phyloP scores from a whole-genome alignment of 2,113 vertebrate species.

The Cyanoramphus novaezelandiae region DNA sequence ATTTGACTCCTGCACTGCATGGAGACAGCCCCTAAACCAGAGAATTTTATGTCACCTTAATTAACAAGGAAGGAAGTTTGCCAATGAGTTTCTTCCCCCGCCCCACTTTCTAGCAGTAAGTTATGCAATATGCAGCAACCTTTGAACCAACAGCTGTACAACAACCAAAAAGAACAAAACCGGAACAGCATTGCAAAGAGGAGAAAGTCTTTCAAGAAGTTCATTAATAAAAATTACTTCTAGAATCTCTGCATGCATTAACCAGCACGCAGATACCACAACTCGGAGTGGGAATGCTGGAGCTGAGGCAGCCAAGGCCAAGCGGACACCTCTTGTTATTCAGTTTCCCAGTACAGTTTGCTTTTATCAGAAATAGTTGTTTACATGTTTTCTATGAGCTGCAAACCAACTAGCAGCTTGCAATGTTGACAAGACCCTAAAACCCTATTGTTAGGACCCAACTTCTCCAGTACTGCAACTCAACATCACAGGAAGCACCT shows the following conservation, averaged over 20 bases:
- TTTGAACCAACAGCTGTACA: constrained; percentile 42
- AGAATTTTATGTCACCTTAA: neutral
- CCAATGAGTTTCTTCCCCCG: neutral
- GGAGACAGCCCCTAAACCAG: neutral
- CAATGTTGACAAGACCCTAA: neutral
- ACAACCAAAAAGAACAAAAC: neutral
- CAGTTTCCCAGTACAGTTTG: neutral
- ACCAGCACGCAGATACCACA: neutral
- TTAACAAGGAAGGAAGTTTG: constrained; percentile 51
- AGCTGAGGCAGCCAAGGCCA: neutral
- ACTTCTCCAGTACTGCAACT: neutral
- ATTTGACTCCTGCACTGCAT: neutral
- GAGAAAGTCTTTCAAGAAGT: constrained; percentile 1
- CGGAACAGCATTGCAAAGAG: neutral
- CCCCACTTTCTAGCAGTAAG: neutral
- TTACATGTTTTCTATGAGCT: neutral
- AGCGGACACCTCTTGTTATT: neutral
- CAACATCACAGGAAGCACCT: neutral
- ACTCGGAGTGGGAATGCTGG: neutral
- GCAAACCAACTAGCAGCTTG: neutral
- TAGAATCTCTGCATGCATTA: neutral
- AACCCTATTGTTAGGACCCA: neutral
- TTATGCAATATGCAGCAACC: constrained; percentile 32
- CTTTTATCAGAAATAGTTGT: neutral
- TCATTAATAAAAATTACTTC: constrained; percentile 20